phyloP scores from a whole-genome alignment of 2,888 invertebrate genomes.

The Apantesis nais region DNA sequence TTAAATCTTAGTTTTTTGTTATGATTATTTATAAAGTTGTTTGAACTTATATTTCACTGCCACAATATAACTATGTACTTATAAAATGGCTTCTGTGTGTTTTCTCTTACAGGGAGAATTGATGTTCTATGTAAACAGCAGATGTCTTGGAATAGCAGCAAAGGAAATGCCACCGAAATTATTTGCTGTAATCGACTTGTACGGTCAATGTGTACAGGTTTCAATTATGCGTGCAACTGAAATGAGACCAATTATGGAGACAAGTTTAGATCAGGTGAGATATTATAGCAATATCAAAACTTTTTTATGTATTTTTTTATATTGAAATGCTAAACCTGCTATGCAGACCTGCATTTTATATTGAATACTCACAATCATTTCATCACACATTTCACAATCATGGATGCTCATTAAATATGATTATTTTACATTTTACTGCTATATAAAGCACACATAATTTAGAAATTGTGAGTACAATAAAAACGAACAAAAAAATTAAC shows the following conservation, averaged over 20 bases:
- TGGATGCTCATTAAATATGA: background rate
- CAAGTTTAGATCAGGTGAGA: conserved; percentile 66
- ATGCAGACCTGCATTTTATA: no score
- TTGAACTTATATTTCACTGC: background rate
- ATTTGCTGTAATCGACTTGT: conserved; percentile 97
- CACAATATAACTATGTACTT: background rate
- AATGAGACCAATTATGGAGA: conserved; percentile 63
- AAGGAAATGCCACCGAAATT: conserved; percentile 90
- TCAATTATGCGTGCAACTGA: conserved; percentile 71
- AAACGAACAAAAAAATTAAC: background rate
- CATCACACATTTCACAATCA: background rate
- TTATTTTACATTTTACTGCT: background rate
- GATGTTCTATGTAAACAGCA: conserved; percentile 95
- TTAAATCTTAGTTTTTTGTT: background rate
- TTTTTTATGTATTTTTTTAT: background rate
- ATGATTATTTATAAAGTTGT: background rate
- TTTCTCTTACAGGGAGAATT: conserved; percentile 89
- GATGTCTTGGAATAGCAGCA: conserved; percentile 95
- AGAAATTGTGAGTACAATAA: background rate
- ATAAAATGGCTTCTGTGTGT: background rate
- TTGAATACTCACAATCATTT: background rate
- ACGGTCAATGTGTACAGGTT: conserved; percentile 97
- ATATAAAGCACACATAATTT: background rate
- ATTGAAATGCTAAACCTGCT: background rate
- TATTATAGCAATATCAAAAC: background rate